Conservation (phyloP, 2,888 invertebrate genomes). For the Chymomyza amoena region DNA sequence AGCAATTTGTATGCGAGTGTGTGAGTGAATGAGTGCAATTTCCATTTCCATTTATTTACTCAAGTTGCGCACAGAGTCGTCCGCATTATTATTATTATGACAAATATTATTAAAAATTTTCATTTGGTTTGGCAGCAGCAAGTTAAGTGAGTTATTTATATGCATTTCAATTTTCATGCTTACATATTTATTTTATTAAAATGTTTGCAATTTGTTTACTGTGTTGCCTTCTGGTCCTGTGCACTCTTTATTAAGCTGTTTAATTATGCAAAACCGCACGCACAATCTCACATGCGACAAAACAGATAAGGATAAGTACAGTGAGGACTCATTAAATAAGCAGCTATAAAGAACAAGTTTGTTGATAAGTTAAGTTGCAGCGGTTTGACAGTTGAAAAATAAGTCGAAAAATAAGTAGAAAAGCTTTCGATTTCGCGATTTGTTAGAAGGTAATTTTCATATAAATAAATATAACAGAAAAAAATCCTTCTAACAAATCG, state of each 20-base stretch:
- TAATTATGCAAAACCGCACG: constrained; percentile 25
- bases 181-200: not conserved
- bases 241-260: constrained; percentile 48
- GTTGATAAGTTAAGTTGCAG: too few species aligned
- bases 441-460: too few species aligned
- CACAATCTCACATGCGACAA: not conserved
- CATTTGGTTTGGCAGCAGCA: constrained; percentile 35
- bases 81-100: not conserved
- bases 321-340: not conserved
- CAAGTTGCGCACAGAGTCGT: constrained; percentile 8
- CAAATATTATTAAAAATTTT: constrained; percentile 27
- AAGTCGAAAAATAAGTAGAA: too few species aligned
- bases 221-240: constrained; percentile 8
- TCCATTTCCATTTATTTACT: constrained; percentile 24
- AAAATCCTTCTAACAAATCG: too few species aligned
- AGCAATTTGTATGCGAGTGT: constrained; percentile 58
- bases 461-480: too few species aligned
- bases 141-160: constrained; percentile 50
- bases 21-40: constrained; percentile 14
- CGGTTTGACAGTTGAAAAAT: too few species aligned
- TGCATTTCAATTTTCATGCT: constrained; percentile 55
- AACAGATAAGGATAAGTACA: not conserved
- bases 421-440: too few species aligned
- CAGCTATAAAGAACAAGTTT: too few species aligned
- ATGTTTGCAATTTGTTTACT: not conserved